Conservation (phyloP, 1,140 invertebrate genomes). For the Brachionus asplanchnoidis region DNA sequence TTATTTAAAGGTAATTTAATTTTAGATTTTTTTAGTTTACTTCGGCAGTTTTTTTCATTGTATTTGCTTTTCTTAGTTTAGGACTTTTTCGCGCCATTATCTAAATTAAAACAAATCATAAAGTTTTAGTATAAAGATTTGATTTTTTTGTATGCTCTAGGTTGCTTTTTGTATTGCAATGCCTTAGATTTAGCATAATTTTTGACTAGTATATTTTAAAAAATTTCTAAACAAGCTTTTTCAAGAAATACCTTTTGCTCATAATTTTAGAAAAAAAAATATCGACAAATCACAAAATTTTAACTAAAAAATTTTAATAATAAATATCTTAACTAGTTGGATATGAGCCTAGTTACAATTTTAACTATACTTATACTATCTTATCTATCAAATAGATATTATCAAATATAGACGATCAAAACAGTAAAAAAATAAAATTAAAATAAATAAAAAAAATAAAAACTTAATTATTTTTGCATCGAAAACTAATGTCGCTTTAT, state of each 20-base stretch:
- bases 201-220: not conserved
- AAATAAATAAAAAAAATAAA: not conserved
- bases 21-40: not conserved
- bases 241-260: not conserved
- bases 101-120: not conserved
- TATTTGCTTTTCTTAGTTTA: not conserved
- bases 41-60: conserved; percentile 14
- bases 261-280: not conserved
- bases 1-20: not conserved
- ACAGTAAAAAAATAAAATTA: not conserved
- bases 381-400: not conserved
- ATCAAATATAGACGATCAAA: not conserved
- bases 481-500: too few species aligned
- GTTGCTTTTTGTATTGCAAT: not conserved
- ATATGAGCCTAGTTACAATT: not conserved
- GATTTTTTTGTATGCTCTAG: not conserved
- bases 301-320: not conserved
- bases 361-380: not conserved
- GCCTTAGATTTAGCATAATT: conserved; percentile 29
- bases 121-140: not conserved
- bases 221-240: not conserved
- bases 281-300: not conserved
- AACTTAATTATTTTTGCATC: not conserved
- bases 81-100: conserved; percentile 5
- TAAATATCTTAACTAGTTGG: not conserved